Percentiles rank a stretch among this genome's conserved stretches.
These are phyloP conservation scores for Apodemia mormo DNA, from an alignment of 2,888 invertebrate genomes.

Conservation along the genomic window DNA sequence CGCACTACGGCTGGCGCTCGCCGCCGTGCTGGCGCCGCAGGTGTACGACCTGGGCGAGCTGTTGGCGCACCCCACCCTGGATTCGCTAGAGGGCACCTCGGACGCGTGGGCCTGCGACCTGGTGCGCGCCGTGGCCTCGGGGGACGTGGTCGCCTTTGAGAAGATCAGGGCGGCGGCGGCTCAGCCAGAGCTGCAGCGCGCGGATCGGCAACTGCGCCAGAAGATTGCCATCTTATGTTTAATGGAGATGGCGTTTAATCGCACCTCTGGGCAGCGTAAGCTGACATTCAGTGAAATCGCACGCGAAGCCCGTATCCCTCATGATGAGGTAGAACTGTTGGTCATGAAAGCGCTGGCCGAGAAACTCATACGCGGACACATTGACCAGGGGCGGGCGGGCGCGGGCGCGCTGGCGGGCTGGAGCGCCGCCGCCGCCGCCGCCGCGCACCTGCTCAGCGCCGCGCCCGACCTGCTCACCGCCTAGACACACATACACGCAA, in stretches of 20 bases:
- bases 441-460: too few species aligned
- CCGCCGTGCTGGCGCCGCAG: slow-evolving; percentile 95
- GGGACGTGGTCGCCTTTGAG: slow-evolving; percentile 87
- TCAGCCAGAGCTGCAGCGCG: slow-evolving; percentile 91
- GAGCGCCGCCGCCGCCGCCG: not conserved
- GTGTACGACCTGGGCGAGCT: slow-evolving; percentile 99
- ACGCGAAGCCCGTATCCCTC: slow-evolving; percentile 89
- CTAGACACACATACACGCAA: too few species aligned
- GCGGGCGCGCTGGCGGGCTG: too few species aligned
- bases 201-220: slow-evolving; percentile 90
- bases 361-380: slow-evolving; percentile 95
- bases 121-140: slow-evolving; percentile 92
- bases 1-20: slow-evolving; percentile 95
- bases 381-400: slow-evolving; percentile 85
- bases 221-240: slow-evolving; percentile 97
- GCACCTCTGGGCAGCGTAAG: slow-evolving; percentile 92
- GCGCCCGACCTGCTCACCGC: too few species aligned
- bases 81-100: slow-evolving; percentile 89
- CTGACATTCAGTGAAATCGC: slow-evolving; percentile 96
- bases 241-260: slow-evolving; percentile 99
- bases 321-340: slow-evolving; percentile 94
- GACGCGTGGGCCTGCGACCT: slow-evolving; percentile 95
- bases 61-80: slow-evolving; percentile 96
- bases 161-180: slow-evolving; percentile 83
- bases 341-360: slow-evolving; percentile 99